Percentiles rank a stretch among this genome's conserved stretches.
Conservation (phyloP, 2,888 invertebrate genomes). For the Ophraella communa region DNA sequence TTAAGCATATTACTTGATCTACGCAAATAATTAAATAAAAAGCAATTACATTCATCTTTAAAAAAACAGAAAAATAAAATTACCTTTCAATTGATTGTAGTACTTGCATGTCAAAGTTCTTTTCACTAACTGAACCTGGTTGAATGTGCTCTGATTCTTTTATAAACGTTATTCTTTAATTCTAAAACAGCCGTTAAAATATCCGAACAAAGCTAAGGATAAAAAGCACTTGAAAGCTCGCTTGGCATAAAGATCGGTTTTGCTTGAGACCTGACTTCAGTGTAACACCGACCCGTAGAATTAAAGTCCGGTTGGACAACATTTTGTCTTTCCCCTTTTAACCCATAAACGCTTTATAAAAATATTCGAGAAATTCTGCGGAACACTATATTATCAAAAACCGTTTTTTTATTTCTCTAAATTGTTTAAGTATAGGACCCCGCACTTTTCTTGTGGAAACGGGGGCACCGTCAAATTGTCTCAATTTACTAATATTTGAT, state of each 20-base stretch:
- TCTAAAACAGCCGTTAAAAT: slow-evolving; percentile 12
- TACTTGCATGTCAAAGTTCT: background rate
- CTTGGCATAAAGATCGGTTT: slow-evolving; percentile 29
- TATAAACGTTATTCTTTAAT: background rate
- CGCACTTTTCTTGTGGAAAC: no score
- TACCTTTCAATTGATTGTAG: no score
- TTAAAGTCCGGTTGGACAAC: slow-evolving; percentile 25
- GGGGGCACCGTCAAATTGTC: no score
- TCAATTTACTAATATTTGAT: no score
- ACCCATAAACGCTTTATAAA: background rate
- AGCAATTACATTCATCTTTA: no score
- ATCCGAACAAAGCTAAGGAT: slow-evolving; percentile 20
- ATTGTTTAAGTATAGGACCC: no score
- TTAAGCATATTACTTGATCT: no score
- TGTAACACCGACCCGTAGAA: slow-evolving; percentile 24
- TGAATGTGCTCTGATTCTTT: background rate
- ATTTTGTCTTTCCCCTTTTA: slow-evolving; percentile 14
- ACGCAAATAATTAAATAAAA: no score
- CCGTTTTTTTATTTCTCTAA: no score
- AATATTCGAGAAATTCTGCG: background rate
- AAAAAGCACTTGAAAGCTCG: slow-evolving; percentile 31
- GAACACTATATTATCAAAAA: no score
- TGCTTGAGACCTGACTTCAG: slow-evolving; percentile 14
- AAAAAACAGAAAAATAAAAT: no score
- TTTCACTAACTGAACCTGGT: slow-evolving; percentile 2